Percentiles rank a stretch among this genome's conserved stretches.
Evolutionary conservation across 2,113 vertebrate genomes (phyloP).

Genomic region (Cathartes aura): DNA sequence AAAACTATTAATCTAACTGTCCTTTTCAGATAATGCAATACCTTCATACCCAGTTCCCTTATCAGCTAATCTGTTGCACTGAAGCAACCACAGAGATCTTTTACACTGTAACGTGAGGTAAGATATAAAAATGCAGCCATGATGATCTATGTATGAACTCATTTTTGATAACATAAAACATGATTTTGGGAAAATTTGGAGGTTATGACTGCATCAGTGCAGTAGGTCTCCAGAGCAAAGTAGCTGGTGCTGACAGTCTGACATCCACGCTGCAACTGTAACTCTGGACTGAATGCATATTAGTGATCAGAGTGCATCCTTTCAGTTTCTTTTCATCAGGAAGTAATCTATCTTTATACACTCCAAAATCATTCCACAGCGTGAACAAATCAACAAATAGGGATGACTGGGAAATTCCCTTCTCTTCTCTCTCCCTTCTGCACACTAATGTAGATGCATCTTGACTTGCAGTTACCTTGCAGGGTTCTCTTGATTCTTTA

Average conservation of each 20-base stretch:
- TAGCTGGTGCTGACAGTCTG: background rate
- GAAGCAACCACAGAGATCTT: background rate
- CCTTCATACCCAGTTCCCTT: background rate
- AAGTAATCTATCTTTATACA: background rate
- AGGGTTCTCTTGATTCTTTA: background rate
- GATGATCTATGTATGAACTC: background rate
- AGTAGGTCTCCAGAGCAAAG: background rate
- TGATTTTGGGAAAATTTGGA: background rate
- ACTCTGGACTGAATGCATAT: background rate
- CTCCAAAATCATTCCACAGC: background rate
- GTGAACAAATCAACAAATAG: background rate
- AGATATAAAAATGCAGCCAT: background rate
- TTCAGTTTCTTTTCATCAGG: background rate
- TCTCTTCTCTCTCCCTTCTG: background rate
- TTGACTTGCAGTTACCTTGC: background rate
- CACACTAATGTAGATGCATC: background rate
- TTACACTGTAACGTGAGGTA: background rate
- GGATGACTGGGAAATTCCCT: background rate
- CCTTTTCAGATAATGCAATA: background rate
- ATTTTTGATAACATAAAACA: background rate
- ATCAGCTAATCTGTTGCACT: background rate
- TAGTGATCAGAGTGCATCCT: background rate
- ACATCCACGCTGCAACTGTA: rapidly evolving
- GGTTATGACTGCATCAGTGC: background rate
- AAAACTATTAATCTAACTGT: background rate